phyloP scores from a whole-genome alignment of 2,797 vertebrate genomes.

The Xyrichtys novacula region DNA sequence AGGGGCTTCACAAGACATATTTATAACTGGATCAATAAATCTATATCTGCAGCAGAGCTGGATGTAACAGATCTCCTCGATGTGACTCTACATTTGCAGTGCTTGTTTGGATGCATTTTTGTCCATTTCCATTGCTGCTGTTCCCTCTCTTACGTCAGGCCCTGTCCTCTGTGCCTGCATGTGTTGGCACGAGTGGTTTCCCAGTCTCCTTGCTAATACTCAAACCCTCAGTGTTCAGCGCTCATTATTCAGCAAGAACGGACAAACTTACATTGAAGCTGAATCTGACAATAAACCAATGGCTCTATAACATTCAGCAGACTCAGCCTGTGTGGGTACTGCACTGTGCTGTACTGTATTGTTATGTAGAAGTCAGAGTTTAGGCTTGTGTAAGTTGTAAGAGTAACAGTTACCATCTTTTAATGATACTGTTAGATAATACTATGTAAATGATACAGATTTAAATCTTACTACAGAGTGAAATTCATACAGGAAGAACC shows the following conservation, averaged over 20 bases:
- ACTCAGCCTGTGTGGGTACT: too few relatives aligned
- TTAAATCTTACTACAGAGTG: too few relatives aligned
- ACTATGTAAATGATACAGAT: too few relatives aligned
- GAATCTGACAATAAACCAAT: conserved; percentile 3
- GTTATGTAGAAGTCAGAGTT: too few relatives aligned
- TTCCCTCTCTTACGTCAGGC: not conserved
- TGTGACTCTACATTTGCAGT: not conserved
- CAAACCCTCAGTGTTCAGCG: conserved; percentile 21
- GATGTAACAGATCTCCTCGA: conserved; percentile 10
- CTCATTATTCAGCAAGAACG: conserved; percentile 35
- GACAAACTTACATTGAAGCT: conserved; percentile 5
- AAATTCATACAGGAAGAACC: too few relatives aligned
- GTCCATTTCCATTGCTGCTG: not conserved
- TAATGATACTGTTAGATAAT: too few relatives aligned
- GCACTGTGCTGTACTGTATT: too few relatives aligned
- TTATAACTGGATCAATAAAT: conserved; percentile 56
- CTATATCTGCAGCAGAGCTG: conserved; percentile 20
- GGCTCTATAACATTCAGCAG: not conserved
- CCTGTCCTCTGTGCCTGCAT: not conserved
- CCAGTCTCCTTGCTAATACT: conserved; percentile 35
- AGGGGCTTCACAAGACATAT: conserved; percentile 46
- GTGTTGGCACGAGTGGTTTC: conserved; percentile 15
- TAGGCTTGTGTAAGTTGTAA: too few relatives aligned
- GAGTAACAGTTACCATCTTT: too few relatives aligned
- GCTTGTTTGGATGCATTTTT: conserved; percentile 1